These are phyloP conservation scores for Mesorhabditis sp. DNA, from an alignment of 2,888 invertebrate genomes.

Conservation along the genomic window DNA sequence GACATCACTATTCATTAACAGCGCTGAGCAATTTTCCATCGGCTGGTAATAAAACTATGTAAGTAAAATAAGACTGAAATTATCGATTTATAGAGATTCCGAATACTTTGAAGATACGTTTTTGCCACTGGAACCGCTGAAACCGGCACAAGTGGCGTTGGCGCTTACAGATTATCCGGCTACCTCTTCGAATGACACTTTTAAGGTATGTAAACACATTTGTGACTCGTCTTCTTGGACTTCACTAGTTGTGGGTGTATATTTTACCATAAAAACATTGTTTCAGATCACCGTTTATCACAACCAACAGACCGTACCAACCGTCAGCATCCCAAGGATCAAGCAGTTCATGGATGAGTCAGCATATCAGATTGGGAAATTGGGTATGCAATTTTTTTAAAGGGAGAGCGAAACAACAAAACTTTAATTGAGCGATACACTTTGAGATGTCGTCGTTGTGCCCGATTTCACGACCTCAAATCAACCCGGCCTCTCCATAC, in stretches of 20 bases:
- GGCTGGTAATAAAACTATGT: neutral
- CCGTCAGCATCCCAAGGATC: neutral
- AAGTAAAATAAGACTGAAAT: neutral
- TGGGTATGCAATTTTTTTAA: slow-evolving; percentile 4
- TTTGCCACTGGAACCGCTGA: neutral
- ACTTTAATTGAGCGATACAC: neutral
- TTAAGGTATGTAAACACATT: neutral
- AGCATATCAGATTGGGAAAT: neutral
- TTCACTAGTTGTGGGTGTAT: too few species aligned
- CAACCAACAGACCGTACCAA: neutral
- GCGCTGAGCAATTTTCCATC: neutral
- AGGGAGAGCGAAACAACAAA: neutral
- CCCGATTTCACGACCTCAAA: slow-evolving; percentile 13
- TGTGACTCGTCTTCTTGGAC: neutral
- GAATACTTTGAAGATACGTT: neutral
- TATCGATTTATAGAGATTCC: too few species aligned
- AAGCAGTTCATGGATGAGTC: neutral
- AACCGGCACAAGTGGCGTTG: neutral
- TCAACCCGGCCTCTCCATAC: slow-evolving; percentile 24
- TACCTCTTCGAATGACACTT: neutral
- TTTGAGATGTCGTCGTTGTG: slow-evolving; percentile 21
- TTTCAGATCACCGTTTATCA: neutral
- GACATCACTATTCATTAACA: neutral
- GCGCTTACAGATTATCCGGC: slow-evolving; percentile 2
- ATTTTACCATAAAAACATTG: neutral